Percentiles rank a stretch among this genome's conserved stretches.
Evolutionary conservation across 2,888 invertebrate species (phyloP).

Genomic region (Perdita meconis): DNA sequence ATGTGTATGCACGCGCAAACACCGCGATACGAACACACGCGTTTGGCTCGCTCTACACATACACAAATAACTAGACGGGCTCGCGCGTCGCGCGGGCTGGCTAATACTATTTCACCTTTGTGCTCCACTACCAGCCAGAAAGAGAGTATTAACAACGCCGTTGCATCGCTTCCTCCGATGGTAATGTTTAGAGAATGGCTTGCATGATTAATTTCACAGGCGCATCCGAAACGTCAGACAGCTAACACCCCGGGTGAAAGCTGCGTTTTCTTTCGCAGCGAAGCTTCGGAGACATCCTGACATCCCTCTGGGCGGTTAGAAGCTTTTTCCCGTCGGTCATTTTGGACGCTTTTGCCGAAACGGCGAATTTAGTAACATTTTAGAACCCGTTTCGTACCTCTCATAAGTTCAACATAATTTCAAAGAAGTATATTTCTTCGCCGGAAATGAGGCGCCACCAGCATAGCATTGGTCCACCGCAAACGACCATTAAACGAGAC

Average conservation of each 20-base stretch:
- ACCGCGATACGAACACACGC: not conserved
- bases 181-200: conserved; percentile 5
- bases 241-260: not conserved
- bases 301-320: no score
- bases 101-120: conserved; percentile 45
- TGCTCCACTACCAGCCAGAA: conserved; percentile 1
- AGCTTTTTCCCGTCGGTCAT: not conserved
- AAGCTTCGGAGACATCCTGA: no score
- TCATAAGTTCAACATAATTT: no score
- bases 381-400: no score
- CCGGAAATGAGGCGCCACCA: not conserved
- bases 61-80: conserved; percentile 13
- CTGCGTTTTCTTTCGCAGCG: not conserved
- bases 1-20: not conserved
- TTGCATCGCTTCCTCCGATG: conserved; percentile 7
- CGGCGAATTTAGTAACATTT: no score
- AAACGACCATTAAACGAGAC: conserved; percentile 2
- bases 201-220: conserved; percentile 50
- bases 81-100: not conserved
- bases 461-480: not conserved
- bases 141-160: conserved; percentile 32
- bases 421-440: not conserved
- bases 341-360: not conserved
- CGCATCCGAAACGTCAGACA: conserved; percentile 9
- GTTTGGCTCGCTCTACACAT: conserved; percentile 2